These are phyloP conservation scores for Peromyscus melanophrys DNA, from an alignment of 2,797 vertebrate genomes.

Conservation along the genomic window DNA sequence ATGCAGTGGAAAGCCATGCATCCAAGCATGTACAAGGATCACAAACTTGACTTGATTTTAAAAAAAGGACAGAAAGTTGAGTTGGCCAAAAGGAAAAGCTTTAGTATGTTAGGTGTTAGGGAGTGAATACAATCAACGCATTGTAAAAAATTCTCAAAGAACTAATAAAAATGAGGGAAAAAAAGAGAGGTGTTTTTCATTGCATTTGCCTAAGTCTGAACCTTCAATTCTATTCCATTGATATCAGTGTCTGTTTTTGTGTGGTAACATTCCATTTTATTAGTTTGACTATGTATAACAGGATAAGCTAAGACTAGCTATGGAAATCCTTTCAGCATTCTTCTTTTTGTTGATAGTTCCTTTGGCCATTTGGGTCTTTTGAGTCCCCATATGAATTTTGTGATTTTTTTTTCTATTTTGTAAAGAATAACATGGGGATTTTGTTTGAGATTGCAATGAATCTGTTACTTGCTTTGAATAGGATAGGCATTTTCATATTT, in stretches of 20 bases:
- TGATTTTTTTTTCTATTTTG: neutral
- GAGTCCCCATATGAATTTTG: neutral
- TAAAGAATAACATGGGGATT: neutral
- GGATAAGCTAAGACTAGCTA: neutral
- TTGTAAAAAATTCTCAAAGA: neutral
- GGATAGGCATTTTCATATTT: neutral
- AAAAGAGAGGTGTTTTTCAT: neutral
- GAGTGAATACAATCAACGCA: neutral
- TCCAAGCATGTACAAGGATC: neutral
- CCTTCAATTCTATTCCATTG: neutral
- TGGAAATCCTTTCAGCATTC: neutral
- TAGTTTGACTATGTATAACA: neutral
- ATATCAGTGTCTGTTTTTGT: neutral
- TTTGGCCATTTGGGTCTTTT: neutral
- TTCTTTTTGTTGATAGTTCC: neutral
- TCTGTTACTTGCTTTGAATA: neutral
- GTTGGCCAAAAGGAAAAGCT: neutral
- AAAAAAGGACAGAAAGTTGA: neutral
- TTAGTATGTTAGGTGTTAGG: neutral
- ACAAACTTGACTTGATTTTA: neutral
- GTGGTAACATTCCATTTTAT: neutral
- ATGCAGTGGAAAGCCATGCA: neutral
- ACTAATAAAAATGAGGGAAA: neutral
- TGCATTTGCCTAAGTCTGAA: neutral
- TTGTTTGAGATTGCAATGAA: neutral